Evolutionary conservation across 2,888 invertebrate genomes (phyloP).

Genomic region (Drepanosiphum platanoidis): DNA sequence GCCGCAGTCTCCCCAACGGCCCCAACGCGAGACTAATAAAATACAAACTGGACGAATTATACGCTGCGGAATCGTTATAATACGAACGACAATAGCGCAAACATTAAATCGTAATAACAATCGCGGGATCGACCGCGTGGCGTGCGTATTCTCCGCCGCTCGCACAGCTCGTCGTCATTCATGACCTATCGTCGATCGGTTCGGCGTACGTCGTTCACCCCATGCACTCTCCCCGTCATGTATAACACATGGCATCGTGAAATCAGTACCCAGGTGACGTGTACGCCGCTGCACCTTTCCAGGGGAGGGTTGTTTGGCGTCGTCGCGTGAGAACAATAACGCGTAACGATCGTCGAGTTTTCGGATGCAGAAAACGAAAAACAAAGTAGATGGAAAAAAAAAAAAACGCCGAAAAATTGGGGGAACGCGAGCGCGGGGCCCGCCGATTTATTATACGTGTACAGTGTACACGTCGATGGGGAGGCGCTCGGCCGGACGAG

Average conservation of each 20-base stretch:
- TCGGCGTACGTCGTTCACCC: neutral
- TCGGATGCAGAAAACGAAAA: neutral
- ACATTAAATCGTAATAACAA: conserved; percentile 49
- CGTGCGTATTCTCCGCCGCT: neutral
- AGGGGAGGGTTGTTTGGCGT: conserved; percentile 26
- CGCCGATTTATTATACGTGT: no score
- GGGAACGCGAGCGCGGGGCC: conserved; percentile 4
- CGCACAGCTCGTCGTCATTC: neutral
- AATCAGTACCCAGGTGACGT: conserved; percentile 58
- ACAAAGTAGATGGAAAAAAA: no score
- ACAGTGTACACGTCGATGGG: conserved; percentile 4
- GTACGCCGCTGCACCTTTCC: conserved; percentile 7
- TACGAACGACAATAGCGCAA: neutral
- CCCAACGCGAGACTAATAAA: no score
- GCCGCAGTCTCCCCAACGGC: neutral
- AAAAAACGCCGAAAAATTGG: neutral
- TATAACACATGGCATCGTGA: conserved; percentile 51
- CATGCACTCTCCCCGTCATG: neutral
- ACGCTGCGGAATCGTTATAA: neutral
- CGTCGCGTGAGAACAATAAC: conserved; percentile 46
- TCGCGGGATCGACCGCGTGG: conserved; percentile 7
- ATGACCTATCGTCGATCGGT: conserved; percentile 27
- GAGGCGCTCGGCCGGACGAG: conserved; percentile 44
- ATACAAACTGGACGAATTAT: conserved; percentile 8
- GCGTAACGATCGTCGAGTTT: conserved; percentile 47